Conservation (phyloP, 2,113 vertebrate species). For the Lathamus discolor region DNA sequence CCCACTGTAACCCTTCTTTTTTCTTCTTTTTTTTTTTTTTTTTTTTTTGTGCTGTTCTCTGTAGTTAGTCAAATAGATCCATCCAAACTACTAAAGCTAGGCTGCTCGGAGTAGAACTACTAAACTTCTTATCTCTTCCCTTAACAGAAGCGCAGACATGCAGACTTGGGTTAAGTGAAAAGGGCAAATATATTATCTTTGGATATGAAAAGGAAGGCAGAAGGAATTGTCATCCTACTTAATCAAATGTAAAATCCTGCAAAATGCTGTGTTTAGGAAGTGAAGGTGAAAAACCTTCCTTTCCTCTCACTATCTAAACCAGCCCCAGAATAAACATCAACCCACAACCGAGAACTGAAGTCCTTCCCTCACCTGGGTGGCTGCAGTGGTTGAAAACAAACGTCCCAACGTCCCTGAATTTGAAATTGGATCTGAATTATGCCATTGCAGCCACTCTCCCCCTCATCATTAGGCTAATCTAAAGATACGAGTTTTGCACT, state of each 20-base stretch:
- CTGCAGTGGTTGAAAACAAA: neutral
- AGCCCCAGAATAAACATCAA: neutral
- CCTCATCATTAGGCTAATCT: neutral
- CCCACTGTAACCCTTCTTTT: neutral
- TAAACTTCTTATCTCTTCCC: neutral
- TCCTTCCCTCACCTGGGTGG: neutral
- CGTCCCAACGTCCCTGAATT: neutral
- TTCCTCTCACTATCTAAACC: neutral
- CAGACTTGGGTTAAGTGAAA: neutral
- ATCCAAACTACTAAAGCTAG: neutral
- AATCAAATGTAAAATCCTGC: neutral
- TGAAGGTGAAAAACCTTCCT: neutral
- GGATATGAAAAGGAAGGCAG: neutral
- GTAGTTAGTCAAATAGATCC: neutral
- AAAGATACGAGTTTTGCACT: neutral
- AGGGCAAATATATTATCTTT: constrained; percentile 15
- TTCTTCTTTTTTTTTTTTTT: too few species aligned
- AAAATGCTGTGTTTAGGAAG: neutral
- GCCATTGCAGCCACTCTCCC: neutral
- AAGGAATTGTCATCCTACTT: neutral
- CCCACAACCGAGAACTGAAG: neutral
- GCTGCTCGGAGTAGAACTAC: neutral
- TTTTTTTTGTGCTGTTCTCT: neutral
- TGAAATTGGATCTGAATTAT: neutral
- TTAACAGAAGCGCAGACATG: neutral